These are phyloP conservation scores for Slavum lentiscoides DNA, from an alignment of 2,888 invertebrate genomes.

Conservation along the genomic window DNA sequence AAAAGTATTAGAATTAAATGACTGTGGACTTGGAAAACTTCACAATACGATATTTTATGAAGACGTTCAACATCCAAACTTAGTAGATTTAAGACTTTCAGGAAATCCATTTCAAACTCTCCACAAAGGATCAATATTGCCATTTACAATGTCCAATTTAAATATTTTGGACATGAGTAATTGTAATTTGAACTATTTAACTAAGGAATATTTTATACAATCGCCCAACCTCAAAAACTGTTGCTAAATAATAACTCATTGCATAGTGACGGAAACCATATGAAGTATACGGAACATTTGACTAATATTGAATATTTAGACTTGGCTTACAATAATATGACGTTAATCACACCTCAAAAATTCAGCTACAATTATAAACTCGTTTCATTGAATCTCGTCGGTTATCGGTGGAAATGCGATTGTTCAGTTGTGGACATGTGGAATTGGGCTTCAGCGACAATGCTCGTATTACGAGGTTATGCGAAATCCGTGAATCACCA, in stretches of 20 bases:
- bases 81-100: slow-evolving; percentile 70
- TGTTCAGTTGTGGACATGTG: slow-evolving; percentile 73
- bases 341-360: slow-evolving; percentile 65
- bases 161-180: slow-evolving; percentile 69
- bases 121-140: slow-evolving; percentile 66
- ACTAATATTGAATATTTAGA: slow-evolving; percentile 66
- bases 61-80: slow-evolving; percentile 70
- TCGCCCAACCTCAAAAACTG: slow-evolving; percentile 69
- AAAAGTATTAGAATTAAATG: slow-evolving; percentile 70
- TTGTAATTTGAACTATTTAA: slow-evolving; percentile 68
- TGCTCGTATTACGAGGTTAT: too few species aligned
- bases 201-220: slow-evolving; percentile 66
- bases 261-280: slow-evolving; percentile 57
- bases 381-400: slow-evolving; percentile 67
- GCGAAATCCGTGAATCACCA: too few species aligned
- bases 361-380: slow-evolving; percentile 64
- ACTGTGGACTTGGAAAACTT: slow-evolving; percentile 68
- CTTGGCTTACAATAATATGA: slow-evolving; percentile 68
- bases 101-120: slow-evolving; percentile 71
- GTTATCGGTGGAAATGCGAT: slow-evolving; percentile 72
- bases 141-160: slow-evolving; percentile 69
- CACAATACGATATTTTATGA: slow-evolving; percentile 59
- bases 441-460: slow-evolving; percentile 67
- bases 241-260: slow-evolving; percentile 65
- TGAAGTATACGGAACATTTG: slow-evolving; percentile 65